These are phyloP conservation scores for Plutella xylostella DNA, from an alignment of 2,888 invertebrate genomes.

Conservation along the genomic window DNA sequence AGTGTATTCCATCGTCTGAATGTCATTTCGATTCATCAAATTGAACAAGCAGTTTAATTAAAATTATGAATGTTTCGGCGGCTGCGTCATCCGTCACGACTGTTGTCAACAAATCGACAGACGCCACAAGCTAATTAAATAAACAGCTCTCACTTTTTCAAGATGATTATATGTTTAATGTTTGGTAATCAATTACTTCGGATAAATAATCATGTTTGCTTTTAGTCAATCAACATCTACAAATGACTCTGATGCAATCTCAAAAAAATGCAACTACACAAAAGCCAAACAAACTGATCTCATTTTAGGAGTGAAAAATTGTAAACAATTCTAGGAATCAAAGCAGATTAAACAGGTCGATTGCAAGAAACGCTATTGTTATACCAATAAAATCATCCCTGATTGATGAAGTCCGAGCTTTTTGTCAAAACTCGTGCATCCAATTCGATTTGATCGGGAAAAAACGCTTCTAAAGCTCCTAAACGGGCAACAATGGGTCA, in stretches of 20 bases:
- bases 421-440: constrained; percentile 49
- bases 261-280: too few species aligned
- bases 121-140: too few species aligned
- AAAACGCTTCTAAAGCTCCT: constrained; percentile 24
- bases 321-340: constrained; percentile 44
- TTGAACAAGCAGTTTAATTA: constrained; percentile 31
- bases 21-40: constrained; percentile 33
- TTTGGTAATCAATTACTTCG: too few species aligned
- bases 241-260: too few species aligned
- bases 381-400: constrained; percentile 57
- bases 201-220: too few species aligned
- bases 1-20: too few species aligned
- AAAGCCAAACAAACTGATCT: too few species aligned
- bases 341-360: constrained; percentile 44
- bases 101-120: neutral
- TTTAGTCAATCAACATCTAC: too few species aligned
- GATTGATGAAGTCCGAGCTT: constrained; percentile 60
- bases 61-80: constrained; percentile 28
- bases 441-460: constrained; percentile 43
- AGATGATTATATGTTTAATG: too few species aligned
- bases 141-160: too few species aligned
- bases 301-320: constrained; percentile 50
- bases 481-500: constrained; percentile 56
- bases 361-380: constrained; percentile 50
- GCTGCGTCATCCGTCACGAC: neutral